Base-by-base conservation (phyloP, 2,888 invertebrate species). In the Meteorus cinctellus region DNA sequence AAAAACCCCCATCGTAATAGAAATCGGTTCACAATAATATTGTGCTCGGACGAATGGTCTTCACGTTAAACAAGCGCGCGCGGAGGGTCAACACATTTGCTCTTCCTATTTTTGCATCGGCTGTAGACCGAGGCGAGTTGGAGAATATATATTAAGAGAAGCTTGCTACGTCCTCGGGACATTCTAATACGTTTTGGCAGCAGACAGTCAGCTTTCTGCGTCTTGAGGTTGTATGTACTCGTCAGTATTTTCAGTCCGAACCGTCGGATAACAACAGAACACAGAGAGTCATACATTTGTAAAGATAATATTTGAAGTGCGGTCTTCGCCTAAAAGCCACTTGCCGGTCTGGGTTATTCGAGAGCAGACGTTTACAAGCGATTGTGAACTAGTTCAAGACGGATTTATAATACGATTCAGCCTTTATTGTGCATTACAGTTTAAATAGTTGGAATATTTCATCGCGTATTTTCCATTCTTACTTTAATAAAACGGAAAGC, bases 51-150 rank as follows among this genome's bases (percentile, higher is more conserved):
- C 75, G n/a, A 27, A 31, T 55, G 31, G 14, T 31, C 41, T 29
- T 19, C 60, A 19, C 16, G n/a, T 29, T 29, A 63, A 34, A 31
- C 16, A 36, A 14, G 84, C 80, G 76, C 78, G 75, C 59, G 66
- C 41, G 68, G 27, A 63, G 81, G 80, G 81, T 81, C 81, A 55
- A 55, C 55, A 55, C 55, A 81, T 85, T 84, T 83, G 84, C 82
- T 85, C 82, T 86, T 86, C 84, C 84, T 85, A 86, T 85, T 84
- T 86, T 84, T 81, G 84, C 77, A 67, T 65, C 60, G 68, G 48
- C 59, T 66, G 62, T 34, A 48, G 78, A 48, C 69, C 70, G 70
- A 63, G 60, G 72, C 55, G 65, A 71, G 55, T 62, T 68, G 31
- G 24, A 67, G 51, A 31, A 62, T 83, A 83, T 86, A 85, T 85